Base-by-base conservation (phyloP, 1,140 invertebrate genomes). In the Trachelipus rathkii region DNA sequence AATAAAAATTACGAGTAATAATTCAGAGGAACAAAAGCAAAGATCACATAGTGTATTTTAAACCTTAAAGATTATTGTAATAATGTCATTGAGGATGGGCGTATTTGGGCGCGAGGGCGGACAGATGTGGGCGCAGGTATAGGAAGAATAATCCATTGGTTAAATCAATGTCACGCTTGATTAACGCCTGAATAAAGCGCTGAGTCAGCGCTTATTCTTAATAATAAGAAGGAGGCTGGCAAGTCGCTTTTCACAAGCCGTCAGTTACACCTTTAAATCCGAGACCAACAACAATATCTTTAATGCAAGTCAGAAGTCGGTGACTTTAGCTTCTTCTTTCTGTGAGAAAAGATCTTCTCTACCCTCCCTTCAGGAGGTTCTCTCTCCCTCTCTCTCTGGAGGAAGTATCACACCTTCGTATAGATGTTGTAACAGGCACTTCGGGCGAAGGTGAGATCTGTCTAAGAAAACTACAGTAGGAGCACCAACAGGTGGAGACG, bases 151-250 rank as follows among this genome's bases (percentile, higher is more conserved):
- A 60, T 60, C 19, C 50, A 60, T 60, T 60, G 50, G 50, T 60
- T 60, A 60, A 60, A 60, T 60, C 50, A 60, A 60, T 60, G 50
- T 60, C 50, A 60, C 50, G 50, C 50, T 60, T 60, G 50, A 60
- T 60, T 19, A 60, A 60, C 50, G 50, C 50, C 50, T 19, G 33
- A 15, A 60, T 60, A 60, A 60, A 60, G 11, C 50, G 50, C 50
- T 60, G 50, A 60, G 19, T 60, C 50, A 60, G 11, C 11, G 19
- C 50, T 60, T 19, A 60, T 60, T 60, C 50, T 60, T 60, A 60
- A 60, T 60, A 60, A 60, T 19, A 60, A 60, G 50, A 60, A 19
- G 19, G 19, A 19, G 19, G 50, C 8, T 13, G 33, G 33, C 33
- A 33, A 33, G 33, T 33, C 33, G 33, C 33, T 19, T 60, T 60